Conservation (phyloP, 2,113 vertebrate species). For the Symphodus melops region DNA sequence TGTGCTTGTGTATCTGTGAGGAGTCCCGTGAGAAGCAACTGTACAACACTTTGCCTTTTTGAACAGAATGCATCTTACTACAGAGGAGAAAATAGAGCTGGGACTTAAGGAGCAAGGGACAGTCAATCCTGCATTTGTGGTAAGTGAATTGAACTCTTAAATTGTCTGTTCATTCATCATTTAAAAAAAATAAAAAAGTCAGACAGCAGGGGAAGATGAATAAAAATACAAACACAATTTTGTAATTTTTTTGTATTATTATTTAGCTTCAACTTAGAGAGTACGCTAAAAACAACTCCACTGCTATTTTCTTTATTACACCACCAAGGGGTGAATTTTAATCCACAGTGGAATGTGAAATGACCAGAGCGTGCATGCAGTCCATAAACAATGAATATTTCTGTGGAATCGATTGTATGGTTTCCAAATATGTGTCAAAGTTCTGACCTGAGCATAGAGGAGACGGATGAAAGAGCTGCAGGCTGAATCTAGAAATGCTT, state of each 20-base stretch:
- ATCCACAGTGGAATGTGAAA: slow-evolving; percentile 68
- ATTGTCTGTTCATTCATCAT: not conserved
- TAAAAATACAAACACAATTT: no score
- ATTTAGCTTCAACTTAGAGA: not conserved
- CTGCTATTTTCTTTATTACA: slow-evolving; percentile 11
- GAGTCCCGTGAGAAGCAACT: not conserved
- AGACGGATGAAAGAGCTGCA: not conserved
- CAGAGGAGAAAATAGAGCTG: slow-evolving; percentile 68
- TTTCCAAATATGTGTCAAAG: not conserved
- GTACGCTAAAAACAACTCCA: no score
- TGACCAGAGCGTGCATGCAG: slow-evolving; percentile 1
- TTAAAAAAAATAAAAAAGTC: not conserved
- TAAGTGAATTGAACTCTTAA: slow-evolving; percentile 49
- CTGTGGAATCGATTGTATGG: not conserved
- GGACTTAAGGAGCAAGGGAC: slow-evolving; percentile 55
- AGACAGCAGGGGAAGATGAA: not conserved
- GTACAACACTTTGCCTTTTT: not conserved
- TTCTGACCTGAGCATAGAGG: not conserved
- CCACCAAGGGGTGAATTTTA: slow-evolving; percentile 25
- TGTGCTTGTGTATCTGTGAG: not conserved
- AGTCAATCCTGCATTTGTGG: slow-evolving; percentile 61
- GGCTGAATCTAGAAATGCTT: not conserved
- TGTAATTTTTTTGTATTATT: no score
- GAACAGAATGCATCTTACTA: slow-evolving; percentile 66
- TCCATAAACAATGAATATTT: slow-evolving; percentile 15